Percentiles rank a stretch among this genome's conserved stretches.
Conservation (phyloP, 2,888 invertebrate species). For the Myathropa florea region DNA sequence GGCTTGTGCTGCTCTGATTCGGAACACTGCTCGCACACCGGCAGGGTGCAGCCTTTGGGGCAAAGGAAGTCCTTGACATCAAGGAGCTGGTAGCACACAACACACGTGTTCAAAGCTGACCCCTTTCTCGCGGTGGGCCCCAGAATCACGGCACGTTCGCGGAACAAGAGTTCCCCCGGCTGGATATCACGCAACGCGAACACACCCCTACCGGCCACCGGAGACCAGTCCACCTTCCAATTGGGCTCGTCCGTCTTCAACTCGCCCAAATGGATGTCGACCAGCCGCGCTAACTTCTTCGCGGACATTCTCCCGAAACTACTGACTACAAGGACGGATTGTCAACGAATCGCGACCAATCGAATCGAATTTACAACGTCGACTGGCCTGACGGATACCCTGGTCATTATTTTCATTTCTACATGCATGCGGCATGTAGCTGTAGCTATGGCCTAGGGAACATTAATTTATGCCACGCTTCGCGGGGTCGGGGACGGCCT, state of each 20-base stretch:
- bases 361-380: constrained; percentile 64
- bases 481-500: constrained; percentile 29
- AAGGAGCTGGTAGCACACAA: constrained; percentile 83
- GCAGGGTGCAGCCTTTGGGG: constrained; percentile 85
- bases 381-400: constrained; percentile 60
- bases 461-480: constrained; percentile 70
- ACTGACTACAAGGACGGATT: constrained; percentile 25
- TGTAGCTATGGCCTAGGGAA: constrained; percentile 46
- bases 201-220: constrained; percentile 86
- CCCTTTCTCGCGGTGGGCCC: constrained; percentile 85
- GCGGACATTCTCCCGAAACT: constrained; percentile 51
- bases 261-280: constrained; percentile 77
- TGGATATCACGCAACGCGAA: constrained; percentile 86
- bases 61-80: constrained; percentile 81
- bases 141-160: constrained; percentile 86
- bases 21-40: constrained; percentile 86
- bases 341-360: constrained; percentile 62
- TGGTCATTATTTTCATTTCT: constrained; percentile 65
- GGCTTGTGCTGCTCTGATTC: constrained; percentile 82
- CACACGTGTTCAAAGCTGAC: constrained; percentile 83
- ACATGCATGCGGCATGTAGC: constrained; percentile 22
- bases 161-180: constrained; percentile 86
- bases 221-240: constrained; percentile 85
- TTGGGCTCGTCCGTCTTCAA: constrained; percentile 76
- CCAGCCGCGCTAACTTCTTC: constrained; percentile 75